A percentile compares a stretch with the other conserved stretches of the same genome.
Conservation (phyloP, 2,888 invertebrate genomes). For the Philereme vetulata region DNA sequence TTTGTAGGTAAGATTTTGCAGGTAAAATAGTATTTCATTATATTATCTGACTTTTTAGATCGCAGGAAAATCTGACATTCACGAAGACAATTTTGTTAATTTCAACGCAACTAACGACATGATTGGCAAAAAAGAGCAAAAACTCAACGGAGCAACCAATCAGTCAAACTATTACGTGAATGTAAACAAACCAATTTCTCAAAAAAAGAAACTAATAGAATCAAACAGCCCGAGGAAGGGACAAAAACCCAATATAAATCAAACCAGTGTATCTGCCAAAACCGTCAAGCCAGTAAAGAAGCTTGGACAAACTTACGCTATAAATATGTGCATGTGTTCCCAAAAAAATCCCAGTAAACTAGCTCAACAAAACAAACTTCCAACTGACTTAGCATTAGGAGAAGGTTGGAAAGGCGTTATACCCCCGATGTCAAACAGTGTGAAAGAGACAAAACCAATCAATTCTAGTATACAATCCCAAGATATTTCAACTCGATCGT, state of each 20-base stretch:
- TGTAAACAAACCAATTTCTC: slow-evolving; percentile 11
- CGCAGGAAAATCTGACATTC: slow-evolving; percentile 12
- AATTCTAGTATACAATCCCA: slow-evolving; percentile 34
- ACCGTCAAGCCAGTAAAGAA: slow-evolving; percentile 42
- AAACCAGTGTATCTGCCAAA: slow-evolving; percentile 36
- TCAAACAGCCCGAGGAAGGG: slow-evolving; percentile 27
- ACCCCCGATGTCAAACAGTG: slow-evolving; percentile 38
- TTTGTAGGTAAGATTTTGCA: too few relatives aligned
- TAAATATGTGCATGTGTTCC: slow-evolving; percentile 66
- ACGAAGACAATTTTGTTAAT: not conserved
- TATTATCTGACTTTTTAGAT: slow-evolving; percentile 12
- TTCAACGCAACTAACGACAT: slow-evolving; percentile 9
- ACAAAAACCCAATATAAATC: slow-evolving; percentile 19
- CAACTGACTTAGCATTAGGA: slow-evolving; percentile 7
- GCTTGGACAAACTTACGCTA: slow-evolving; percentile 57
- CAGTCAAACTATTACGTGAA: slow-evolving; percentile 15
- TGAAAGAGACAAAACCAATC: slow-evolving; percentile 55
- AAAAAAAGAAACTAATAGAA: slow-evolving; percentile 23
- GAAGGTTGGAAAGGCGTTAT: slow-evolving; percentile 36
- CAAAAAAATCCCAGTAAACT: slow-evolving; percentile 45
- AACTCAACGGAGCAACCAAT: slow-evolving; percentile 20
- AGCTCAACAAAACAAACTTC: slow-evolving; percentile 21
- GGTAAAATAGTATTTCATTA: not conserved
- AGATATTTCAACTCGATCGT: slow-evolving; percentile 31
- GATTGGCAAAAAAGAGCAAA: slow-evolving; percentile 20